Percentiles rank a stretch among this genome's conserved stretches.
phyloP scores from a whole-genome alignment of 2,797 vertebrate genomes.

The Rousettus madagascariensis region DNA sequence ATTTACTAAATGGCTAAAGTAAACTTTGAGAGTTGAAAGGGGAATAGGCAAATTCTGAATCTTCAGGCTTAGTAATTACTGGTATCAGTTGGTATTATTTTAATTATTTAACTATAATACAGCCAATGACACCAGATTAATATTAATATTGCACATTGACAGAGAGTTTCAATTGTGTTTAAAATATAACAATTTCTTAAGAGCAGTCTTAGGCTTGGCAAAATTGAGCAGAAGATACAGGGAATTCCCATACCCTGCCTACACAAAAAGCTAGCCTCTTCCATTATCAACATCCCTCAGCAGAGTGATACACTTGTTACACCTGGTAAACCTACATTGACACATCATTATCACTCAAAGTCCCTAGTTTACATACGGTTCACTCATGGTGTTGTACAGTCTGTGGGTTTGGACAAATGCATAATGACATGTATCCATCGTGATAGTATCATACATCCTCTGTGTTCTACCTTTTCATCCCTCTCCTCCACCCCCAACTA shows the following conservation, averaged over 20 bases:
- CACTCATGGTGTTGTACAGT: neutral
- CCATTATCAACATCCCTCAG: neutral
- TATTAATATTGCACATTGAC: neutral
- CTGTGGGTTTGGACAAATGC: neutral
- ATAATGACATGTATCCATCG: neutral
- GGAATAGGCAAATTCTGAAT: neutral
- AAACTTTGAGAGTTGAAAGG: neutral
- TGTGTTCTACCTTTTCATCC: neutral
- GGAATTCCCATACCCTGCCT: neutral
- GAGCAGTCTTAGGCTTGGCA: neutral
- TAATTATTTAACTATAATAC: neutral
- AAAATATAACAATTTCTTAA: neutral
- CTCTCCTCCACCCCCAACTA: neutral
- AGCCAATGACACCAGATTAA: neutral
- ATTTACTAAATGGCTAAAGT: neutral
- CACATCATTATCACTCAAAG: neutral
- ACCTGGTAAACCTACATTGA: neutral
- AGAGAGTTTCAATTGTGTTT: neutral
- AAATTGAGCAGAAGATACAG: neutral
- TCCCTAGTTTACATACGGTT: neutral
- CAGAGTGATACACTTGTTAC: neutral
- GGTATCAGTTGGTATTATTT: neutral
- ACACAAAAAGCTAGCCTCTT: too few species aligned
- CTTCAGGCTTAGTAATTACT: neutral
- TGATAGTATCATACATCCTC: neutral